These are phyloP conservation scores for Lampris megalopsis DNA, from an alignment of 2,113 vertebrate genomes.

Conservation along the genomic window DNA sequence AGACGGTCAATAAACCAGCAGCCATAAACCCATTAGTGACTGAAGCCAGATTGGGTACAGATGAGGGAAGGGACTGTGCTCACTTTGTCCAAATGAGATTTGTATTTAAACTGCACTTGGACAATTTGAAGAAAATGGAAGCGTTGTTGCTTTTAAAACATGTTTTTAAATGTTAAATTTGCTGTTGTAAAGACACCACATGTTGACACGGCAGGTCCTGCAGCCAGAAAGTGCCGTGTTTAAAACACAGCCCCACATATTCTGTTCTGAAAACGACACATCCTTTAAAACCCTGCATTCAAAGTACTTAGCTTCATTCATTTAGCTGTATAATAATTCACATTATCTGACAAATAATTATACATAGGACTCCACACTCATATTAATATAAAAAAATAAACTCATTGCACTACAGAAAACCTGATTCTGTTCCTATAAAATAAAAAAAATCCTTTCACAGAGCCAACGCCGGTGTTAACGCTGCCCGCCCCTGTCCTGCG, in stretches of 20 bases:
- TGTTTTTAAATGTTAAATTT: no score
- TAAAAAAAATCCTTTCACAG: conserved; percentile 31
- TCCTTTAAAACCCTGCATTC: conserved; percentile 3
- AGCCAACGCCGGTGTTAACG: conserved; percentile 43
- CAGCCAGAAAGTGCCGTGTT: neutral
- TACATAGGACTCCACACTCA: conserved; percentile 1
- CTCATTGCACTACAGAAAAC: no score
- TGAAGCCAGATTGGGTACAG: conserved; percentile 1
- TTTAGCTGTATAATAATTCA: conserved; percentile 7
- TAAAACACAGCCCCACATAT: neutral
- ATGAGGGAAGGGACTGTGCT: neutral
- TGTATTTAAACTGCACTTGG: no score
- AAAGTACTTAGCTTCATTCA: conserved; percentile 1
- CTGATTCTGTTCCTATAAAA: neutral
- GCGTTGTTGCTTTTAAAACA: no score
- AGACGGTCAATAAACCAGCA: conserved; percentile 40
- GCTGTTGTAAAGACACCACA: conserved; percentile 21
- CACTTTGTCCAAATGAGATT: no score
- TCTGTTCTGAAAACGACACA: neutral
- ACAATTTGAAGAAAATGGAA: no score
- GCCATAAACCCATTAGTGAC: conserved; percentile 18
- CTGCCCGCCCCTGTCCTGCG: conserved; percentile 44
- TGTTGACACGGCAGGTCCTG: neutral
- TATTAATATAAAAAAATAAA: no score
- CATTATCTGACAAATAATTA: conserved; percentile 18